phyloP scores from a whole-genome alignment of 2,888 invertebrate species.

The Timandra comae region DNA sequence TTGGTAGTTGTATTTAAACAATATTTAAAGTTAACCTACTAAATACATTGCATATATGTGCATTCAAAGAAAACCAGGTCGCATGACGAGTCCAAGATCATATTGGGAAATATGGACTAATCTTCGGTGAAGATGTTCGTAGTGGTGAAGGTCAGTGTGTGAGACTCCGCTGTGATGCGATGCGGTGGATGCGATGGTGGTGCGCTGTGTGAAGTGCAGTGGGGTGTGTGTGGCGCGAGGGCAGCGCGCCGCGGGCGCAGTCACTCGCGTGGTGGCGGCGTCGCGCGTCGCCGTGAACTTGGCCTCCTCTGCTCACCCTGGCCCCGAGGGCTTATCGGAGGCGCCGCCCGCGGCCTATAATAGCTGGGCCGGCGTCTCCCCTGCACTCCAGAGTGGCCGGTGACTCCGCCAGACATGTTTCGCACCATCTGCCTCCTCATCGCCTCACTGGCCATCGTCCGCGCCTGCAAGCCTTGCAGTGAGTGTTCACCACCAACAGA shows the following conservation, averaged over 20 bases:
- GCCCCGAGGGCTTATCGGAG: slow-evolving; percentile 68
- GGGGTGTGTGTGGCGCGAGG: slow-evolving; percentile 15
- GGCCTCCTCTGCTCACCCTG: slow-evolving; percentile 66
- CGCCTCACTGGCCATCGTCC: slow-evolving; percentile 40
- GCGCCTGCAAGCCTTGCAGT: slow-evolving; percentile 70
- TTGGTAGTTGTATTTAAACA: too few relatives aligned
- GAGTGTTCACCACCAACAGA: slow-evolving; percentile 41
- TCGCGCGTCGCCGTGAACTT: slow-evolving; percentile 73
- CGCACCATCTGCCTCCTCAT: slow-evolving; percentile 60
- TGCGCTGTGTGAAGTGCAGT: slow-evolving; percentile 28
- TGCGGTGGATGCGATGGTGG: background rate
- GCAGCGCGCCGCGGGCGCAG: slow-evolving; percentile 25
- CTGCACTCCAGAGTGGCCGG: slow-evolving; percentile 61
- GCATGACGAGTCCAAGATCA: background rate
- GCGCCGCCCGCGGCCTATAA: slow-evolving; percentile 74
- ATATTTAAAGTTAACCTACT: too few relatives aligned
- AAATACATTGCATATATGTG: background rate
- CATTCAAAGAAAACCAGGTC: slow-evolving; percentile 1
- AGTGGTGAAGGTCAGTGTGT: slow-evolving; percentile 51
- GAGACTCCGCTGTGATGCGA: slow-evolving; percentile 10
- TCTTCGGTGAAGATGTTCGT: slow-evolving; percentile 24
- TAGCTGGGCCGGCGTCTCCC: slow-evolving; percentile 71
- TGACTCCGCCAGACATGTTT: slow-evolving; percentile 69
- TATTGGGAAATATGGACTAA: background rate
- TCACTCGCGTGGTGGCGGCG: slow-evolving; percentile 60